phyloP scores from a whole-genome alignment of 2,113 vertebrate species.

The Psilopogon haemacephalus region DNA sequence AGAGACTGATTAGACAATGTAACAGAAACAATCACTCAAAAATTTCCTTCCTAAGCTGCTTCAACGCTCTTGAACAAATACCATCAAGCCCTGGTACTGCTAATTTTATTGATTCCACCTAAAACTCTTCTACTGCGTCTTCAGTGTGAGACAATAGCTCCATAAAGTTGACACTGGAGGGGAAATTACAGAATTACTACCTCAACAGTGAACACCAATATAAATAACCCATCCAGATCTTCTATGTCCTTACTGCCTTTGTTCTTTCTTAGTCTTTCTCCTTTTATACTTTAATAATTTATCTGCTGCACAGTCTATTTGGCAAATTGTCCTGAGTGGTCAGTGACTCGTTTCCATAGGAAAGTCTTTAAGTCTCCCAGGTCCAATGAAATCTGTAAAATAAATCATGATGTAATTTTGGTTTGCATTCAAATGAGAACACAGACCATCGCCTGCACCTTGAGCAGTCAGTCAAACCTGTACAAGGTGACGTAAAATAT shows the following conservation, averaged over 20 bases:
- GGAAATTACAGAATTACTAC: not conserved
- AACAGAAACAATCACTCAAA: not conserved
- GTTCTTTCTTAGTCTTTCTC: not conserved
- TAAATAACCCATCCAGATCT: not conserved
- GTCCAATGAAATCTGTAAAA: not conserved
- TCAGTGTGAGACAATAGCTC: not conserved
- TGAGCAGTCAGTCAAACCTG: slow-evolving; percentile 6
- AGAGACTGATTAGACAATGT: not conserved
- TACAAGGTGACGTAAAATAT: not conserved
- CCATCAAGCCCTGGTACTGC: not conserved
- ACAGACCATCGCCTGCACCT: not conserved
- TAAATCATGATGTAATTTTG: not conserved
- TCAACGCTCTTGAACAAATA: not conserved
- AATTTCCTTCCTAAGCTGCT: not conserved
- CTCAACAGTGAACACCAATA: not conserved
- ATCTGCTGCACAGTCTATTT: not conserved
- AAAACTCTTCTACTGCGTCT: not conserved
- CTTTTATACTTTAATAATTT: not conserved
- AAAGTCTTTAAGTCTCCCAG: not conserved
- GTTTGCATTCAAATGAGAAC: slow-evolving; percentile 20
- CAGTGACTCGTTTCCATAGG: not conserved
- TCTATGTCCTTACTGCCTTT: not conserved
- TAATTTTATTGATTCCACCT: not conserved
- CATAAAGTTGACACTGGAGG: not conserved
- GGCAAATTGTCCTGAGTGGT: not conserved